Percentiles rank a stretch among this genome's conserved stretches.
These are phyloP conservation scores for Meandrina meandrites DNA, from an alignment of 92 coral and sea anemone species.

Conservation along the genomic window DNA sequence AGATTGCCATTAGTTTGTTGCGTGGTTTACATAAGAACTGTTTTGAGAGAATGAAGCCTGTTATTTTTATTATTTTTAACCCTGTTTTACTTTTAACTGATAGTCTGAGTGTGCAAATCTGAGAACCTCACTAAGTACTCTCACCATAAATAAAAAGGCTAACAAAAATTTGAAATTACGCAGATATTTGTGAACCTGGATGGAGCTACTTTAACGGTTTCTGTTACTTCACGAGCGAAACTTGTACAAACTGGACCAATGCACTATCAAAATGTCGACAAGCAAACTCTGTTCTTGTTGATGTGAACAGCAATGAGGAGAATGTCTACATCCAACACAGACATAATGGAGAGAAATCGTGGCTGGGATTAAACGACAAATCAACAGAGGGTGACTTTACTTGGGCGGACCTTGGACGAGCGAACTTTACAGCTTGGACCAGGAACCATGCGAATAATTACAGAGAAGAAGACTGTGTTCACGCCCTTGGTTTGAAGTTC, in stretches of 20 bases:
- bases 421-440: neutral
- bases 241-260: neutral
- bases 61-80: too few relatives aligned
- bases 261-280: neutral
- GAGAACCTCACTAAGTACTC: too few relatives aligned
- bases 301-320: neutral
- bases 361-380: neutral
- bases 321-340: neutral
- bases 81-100: too few relatives aligned
- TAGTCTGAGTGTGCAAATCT: too few relatives aligned
- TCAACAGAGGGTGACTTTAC: slow-evolving; percentile 5
- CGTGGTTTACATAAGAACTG: too few relatives aligned
- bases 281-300: neutral
- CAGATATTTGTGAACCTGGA: neutral
- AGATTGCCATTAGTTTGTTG: too few relatives aligned
- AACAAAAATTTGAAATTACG: too few relatives aligned
- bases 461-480: neutral
- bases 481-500: neutral
- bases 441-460: neutral
- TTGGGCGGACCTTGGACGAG: neutral
- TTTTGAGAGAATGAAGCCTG: too few relatives aligned
- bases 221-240: neutral
- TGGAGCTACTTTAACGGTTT: neutral
- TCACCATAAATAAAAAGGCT: neutral
- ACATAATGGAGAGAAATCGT: neutral